Evolutionary conservation across 92 coral and sea anemone species (phyloP), one percentile per base, ranked within the genome.

Genomic region (Heliopora coerulea): DNA sequence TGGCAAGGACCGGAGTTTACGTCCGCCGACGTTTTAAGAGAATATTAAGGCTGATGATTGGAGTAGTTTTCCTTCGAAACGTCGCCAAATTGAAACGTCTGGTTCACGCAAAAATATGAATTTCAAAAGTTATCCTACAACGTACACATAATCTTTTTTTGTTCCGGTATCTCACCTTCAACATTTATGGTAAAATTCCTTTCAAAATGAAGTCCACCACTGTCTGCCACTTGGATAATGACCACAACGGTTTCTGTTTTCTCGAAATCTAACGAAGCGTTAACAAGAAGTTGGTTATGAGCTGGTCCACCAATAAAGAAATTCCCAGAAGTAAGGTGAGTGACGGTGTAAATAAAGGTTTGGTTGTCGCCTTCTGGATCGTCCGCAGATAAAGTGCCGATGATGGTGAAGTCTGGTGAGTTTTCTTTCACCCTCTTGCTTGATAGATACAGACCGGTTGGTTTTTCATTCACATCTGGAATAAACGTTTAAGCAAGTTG

Each of bases 381-480:
- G 3, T 87, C 82, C 29, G 84, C 84, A 6, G 92, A 84, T 40
- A 92, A 78, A 23, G 73, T 56, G 32, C 90, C 96, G 42, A 92
- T 86, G 21, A 81, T 46, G 33, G 91, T 86, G 26, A 72, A 64
- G 37, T 59, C 59, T 15, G 87, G 86, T 24, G 87, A 64, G 78
- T 89, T 92, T 76, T 92, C 97, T n/a, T 68, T 48, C 5, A 92
- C 75, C 10, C 54, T 65, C 25, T 52, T 79, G 57, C 72, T 83
- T 23, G 97, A 89, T 23, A 92, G 54, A 30, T 66, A 59, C 54
- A 92, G 74, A 14, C 74, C 59, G 19, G 86, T 82, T 17, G 97
- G 97, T 24, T 75, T 65, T 72, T 89, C 97, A 66, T 92, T 92
- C 42, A 92, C 90, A 74, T 92, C 97, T 92, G 60, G 54, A 50